Base-by-base conservation (phyloP, 2,888 invertebrate species). In the Chloroclysta siterata region DNA sequence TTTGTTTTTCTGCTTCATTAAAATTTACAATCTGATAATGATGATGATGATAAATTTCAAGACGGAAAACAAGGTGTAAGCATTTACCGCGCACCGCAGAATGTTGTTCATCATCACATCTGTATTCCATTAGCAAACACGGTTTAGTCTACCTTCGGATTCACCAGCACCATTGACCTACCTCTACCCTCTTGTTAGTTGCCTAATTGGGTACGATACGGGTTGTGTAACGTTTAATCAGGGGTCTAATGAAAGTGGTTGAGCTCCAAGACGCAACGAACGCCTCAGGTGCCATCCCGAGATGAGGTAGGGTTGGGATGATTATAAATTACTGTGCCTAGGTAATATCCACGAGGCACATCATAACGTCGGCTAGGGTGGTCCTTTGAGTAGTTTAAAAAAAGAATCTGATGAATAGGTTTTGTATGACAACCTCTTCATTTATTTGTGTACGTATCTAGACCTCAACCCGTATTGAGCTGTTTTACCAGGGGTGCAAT, bases 121-220 rank as follows among this genome's bases (percentile, higher is more conserved):
- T 90, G 87, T 89, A 89, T 91, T 89, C 89, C 88, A 90, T 91
- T 90, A 90, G 88, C 87, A 89, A 90, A 89, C 85, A 88, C 80
- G 83, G 84, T 86, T 89, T 85, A 86, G 80, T 82, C 78, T 82
- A 75, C 81, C 81, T 79, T 72, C 76, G 74, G 74, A 79, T 76
- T 74, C 70, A 65, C 89, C 85, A 86, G 70, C 72, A 76, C 73
- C 17, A 29, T 55, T 76, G 88, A 81, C 57, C 84, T 72, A 17
- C 75, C 67, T 48, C 68, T 54, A 66, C 75, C 69, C 71, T 65
- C 74, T 68, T 57, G 64, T 69, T 72, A 70, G 73, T 72, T 73
- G 69, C 73, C 69, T 80, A 79, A 83, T 81, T 80, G 78, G 79
- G 74, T 76, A 75, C 74, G 74, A 77, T 81, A 74, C 80, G 78